These are phyloP conservation scores for Syndactyla subalaris DNA, from an alignment of 2,797 vertebrate genomes.

Conservation along the genomic window DNA sequence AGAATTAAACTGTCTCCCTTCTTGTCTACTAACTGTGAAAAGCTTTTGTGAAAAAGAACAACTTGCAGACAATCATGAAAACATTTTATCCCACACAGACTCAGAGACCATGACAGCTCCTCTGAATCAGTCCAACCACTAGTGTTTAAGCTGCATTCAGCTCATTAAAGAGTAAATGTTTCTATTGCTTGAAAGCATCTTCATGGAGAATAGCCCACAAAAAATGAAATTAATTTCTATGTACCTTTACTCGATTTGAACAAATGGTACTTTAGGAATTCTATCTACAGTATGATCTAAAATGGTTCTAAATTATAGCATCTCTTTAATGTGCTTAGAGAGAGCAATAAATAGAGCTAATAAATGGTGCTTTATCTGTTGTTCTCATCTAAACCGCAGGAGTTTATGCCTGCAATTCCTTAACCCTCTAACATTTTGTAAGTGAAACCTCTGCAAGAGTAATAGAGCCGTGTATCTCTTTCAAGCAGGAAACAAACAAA, in stretches of 20 bases:
- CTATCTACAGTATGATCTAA: not conserved
- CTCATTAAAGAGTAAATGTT: not conserved
- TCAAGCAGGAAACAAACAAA: not conserved
- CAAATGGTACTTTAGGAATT: not conserved
- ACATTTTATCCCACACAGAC: constrained; percentile 43
- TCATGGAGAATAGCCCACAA: not conserved
- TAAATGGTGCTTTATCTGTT: not conserved
- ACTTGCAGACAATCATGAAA: constrained; percentile 23
- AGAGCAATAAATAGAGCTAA: not conserved
- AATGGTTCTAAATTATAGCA: not conserved
- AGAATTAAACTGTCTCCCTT: not conserved
- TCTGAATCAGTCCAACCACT: not conserved
- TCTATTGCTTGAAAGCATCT: not conserved
- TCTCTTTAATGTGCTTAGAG: not conserved
- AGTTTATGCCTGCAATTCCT: not conserved
- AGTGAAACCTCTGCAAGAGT: not conserved
- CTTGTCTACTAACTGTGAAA: constrained; percentile 31
- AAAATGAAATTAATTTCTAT: not conserved
- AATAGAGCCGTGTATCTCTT: not conserved
- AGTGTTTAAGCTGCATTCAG: not conserved
- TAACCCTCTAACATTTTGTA: not conserved
- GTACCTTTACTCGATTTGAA: not conserved
- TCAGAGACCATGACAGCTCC: not conserved
- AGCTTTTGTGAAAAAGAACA: not conserved
- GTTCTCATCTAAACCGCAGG: not conserved